A percentile compares a stretch with the other conserved stretches of the same genome.
These are phyloP conservation scores for Nycticorax nycticorax DNA, from an alignment of 2,113 vertebrate species.

Conservation along the genomic window DNA sequence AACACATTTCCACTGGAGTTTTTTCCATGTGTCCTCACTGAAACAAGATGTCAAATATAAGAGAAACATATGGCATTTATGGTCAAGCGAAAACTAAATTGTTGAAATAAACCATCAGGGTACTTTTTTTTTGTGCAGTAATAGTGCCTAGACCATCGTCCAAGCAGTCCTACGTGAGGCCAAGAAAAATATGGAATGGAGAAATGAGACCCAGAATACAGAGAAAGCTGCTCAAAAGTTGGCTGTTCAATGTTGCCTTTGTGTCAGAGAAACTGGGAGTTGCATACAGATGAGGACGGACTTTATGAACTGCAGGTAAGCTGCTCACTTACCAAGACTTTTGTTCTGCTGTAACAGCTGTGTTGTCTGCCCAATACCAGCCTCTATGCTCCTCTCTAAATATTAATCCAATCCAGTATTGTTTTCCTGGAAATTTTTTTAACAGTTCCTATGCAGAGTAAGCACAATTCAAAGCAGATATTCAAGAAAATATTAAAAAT, in stretches of 20 bases:
- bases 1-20: neutral
- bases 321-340: neutral
- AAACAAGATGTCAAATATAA: neutral
- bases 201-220: neutral
- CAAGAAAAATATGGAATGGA: neutral
- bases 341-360: neutral
- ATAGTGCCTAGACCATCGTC: neutral
- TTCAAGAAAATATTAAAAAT: neutral
- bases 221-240: neutral
- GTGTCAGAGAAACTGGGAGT: neutral
- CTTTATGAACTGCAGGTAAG: neutral
- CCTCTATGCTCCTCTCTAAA: accelerated
- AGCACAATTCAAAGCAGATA: neutral
- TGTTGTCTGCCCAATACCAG: neutral
- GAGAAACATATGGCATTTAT: neutral
- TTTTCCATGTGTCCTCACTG: neutral
- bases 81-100: neutral
- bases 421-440: accelerated
- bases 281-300: neutral
- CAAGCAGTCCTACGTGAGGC: neutral
- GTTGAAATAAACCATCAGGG: neutral
- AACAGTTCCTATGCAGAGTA: neutral
- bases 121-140: neutral
- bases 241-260: neutral
- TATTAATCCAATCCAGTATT: neutral